Evolutionary conservation across 2,888 invertebrate species (phyloP).

Genomic region (Tricholauxania praeusta): DNA sequence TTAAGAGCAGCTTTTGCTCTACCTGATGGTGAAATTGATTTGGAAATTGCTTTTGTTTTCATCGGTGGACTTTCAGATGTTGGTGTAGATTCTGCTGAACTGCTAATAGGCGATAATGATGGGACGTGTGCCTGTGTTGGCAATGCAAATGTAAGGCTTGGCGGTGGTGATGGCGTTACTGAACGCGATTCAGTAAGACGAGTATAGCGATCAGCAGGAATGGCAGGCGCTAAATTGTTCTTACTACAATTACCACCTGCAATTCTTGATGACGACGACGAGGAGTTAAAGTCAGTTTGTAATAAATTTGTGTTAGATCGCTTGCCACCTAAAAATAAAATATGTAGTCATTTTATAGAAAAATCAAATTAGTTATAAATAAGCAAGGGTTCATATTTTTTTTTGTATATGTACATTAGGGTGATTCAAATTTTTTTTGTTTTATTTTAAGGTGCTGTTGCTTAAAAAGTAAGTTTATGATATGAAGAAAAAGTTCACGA

Average conservation of each 20-base stretch:
- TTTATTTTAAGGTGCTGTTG: no score
- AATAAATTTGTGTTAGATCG: not conserved
- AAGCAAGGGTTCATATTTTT: no score
- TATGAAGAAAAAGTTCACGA: no score
- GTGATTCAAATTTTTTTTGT: no score
- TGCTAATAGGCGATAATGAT: constrained; percentile 70
- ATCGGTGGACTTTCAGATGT: constrained; percentile 68
- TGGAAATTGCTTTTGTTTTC: constrained; percentile 61
- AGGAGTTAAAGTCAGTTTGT: constrained; percentile 12
- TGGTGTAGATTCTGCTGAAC: constrained; percentile 72
- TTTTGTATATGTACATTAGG: no score
- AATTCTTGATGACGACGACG: constrained; percentile 40
- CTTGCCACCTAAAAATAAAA: constrained; percentile 14
- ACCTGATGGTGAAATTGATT: constrained; percentile 63
- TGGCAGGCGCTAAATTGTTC: constrained; percentile 47
- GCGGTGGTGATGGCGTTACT: constrained; percentile 81
- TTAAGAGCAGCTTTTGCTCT: constrained; percentile 66
- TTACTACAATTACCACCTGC: not conserved
- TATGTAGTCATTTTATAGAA: not conserved
- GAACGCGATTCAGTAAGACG: constrained; percentile 83
- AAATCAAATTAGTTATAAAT: no score
- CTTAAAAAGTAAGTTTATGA: no score
- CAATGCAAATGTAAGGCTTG: constrained; percentile 65
- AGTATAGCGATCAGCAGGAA: constrained; percentile 72
- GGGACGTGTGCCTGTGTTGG: constrained; percentile 68